Percentiles rank a stretch among this genome's conserved stretches.
phyloP scores from a whole-genome alignment of 2,113 vertebrate genomes.

The Gavia stellata region DNA sequence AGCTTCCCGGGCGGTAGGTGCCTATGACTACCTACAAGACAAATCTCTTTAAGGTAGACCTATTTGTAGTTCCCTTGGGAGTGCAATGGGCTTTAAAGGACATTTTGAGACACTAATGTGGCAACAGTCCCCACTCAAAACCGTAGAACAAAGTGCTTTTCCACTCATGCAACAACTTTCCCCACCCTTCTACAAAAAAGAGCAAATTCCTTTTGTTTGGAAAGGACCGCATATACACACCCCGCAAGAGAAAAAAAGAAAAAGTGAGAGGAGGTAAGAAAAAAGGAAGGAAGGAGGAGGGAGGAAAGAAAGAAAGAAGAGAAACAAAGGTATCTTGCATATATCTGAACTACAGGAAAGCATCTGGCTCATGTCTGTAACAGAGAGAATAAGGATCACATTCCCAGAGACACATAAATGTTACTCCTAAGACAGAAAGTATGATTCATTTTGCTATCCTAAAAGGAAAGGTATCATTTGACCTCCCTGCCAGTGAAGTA shows the following conservation, averaged over 20 bases:
- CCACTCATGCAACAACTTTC: background rate
- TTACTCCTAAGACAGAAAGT: background rate
- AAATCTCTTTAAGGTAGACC: background rate
- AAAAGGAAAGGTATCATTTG: background rate
- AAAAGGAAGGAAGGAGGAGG: background rate
- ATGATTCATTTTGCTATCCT: background rate
- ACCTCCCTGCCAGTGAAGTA: background rate
- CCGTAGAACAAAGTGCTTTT: background rate
- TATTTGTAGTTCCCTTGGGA: background rate
- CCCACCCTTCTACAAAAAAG: background rate
- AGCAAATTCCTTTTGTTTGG: background rate
- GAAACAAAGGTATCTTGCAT: background rate
- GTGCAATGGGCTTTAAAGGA: background rate
- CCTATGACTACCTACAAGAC: fast-evolving
- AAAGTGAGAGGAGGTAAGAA: background rate
- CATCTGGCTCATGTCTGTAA: constrained; percentile 1
- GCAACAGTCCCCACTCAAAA: background rate
- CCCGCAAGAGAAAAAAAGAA: background rate
- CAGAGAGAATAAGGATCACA: background rate
- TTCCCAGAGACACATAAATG: background rate
- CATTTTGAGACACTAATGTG: background rate
- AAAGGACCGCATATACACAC: background rate
- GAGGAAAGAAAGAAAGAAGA: background rate
- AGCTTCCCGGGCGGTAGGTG: background rate
- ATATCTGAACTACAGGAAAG: background rate